Evolutionary conservation across 2,888 invertebrate genomes (phyloP), one percentile per base, ranked within the genome.

Genomic region (Thera britannica): DNA sequence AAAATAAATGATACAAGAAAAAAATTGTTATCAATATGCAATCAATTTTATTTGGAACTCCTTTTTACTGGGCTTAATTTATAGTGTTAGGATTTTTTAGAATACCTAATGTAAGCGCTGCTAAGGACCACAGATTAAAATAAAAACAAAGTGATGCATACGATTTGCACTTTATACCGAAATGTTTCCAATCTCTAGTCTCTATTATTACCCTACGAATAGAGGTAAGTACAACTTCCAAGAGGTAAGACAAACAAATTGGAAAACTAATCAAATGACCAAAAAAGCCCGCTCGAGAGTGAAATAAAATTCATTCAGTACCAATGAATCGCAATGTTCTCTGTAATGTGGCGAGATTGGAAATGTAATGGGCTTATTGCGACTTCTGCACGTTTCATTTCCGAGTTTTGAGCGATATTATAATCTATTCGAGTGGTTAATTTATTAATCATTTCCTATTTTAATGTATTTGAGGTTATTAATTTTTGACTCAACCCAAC

Each of bases 291-390:
- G n/a, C 12, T 63, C 60, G 57, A 61, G 54, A 65, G 57, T 61
- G 23, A 64, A 66, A 68, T 58, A 63, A 65, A 44, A 57, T 55
- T 51, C 44, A 49, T 66, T n/a, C 34, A 58, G 23, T 65, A 36
- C 23, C 46, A 41, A 41, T 46, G 46, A 41, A 54, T 56, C 54
- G 62, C 52, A 64, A 57, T 64, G 12, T 48, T 60, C 57, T 52
- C 59, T 59, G 65, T 65, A 67, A 65, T 71, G 65, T 64, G 58
- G 35, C 49, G 55, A 66, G 56, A 73, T 71, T 62, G 70, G 58
- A 68, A 71, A 65, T 68, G 55, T 67, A 71, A 73, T 70, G 66
- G 67, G 59, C 63, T 69, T 75, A 73, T 69, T 72, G 58, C 58
- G 59, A 70, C 41, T 65, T 57, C 66, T 65, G 62, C 65, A 36